Percentiles rank a stretch among this genome's conserved stretches.
Conservation (phyloP, 2,888 invertebrate species). For the Stegophylla sp. region DNA sequence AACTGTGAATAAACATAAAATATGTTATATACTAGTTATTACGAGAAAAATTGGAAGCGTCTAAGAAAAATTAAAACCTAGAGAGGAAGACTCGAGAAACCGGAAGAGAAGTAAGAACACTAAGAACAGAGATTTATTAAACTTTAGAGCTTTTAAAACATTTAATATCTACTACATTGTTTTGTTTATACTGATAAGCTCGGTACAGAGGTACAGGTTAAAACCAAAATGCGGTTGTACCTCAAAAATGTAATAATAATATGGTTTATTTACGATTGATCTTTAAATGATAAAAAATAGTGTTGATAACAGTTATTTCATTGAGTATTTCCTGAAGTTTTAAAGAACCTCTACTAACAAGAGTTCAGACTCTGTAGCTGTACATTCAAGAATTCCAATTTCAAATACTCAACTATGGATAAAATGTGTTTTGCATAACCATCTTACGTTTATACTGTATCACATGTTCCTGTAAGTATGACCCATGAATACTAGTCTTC, state of each 20-base stretch:
- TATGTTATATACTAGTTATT: not conserved
- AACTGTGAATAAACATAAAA: not conserved
- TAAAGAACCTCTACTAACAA: too few relatives aligned
- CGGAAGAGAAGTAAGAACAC: too few relatives aligned
- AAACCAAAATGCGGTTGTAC: not conserved
- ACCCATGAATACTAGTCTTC: too few relatives aligned
- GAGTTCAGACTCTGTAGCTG: too few relatives aligned
- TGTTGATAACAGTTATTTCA: too few relatives aligned
- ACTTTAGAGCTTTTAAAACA: not conserved
- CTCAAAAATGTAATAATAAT: too few relatives aligned
- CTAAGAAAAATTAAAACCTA: not conserved
- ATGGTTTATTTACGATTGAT: too few relatives aligned
- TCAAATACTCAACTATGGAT: too few relatives aligned
- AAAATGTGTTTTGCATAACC: not conserved
- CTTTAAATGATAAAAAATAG: too few relatives aligned
- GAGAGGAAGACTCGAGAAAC: too few relatives aligned
- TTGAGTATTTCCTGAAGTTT: too few relatives aligned
- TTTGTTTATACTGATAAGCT: conserved; percentile 53
- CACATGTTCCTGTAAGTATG: conserved; percentile 6
- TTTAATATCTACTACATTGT: conserved; percentile 22
- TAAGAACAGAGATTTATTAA: conserved; percentile 9
- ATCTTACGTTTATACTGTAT: not conserved
- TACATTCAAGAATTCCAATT: too few relatives aligned
- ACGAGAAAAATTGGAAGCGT: not conserved
- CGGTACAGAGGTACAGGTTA: not conserved